Conservation (phyloP, 1,140 invertebrate species). For the Stegodyphus mimosarum region DNA sequence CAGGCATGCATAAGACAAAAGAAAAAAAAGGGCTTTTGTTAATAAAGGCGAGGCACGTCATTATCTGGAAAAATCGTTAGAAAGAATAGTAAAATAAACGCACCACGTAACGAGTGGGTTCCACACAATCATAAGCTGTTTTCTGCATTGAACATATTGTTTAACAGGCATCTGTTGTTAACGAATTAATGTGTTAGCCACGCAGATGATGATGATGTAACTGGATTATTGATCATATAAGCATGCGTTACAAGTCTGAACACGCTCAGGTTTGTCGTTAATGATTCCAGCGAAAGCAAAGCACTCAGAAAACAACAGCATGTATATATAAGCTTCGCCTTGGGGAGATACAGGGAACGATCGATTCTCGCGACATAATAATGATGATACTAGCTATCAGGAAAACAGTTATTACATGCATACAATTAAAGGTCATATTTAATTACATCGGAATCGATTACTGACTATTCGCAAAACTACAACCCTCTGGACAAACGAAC, state of each 20-base stretch:
- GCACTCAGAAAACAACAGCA: too few relatives aligned
- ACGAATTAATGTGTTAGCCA: not conserved
- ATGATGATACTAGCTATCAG: too few relatives aligned
- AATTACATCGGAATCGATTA: too few relatives aligned
- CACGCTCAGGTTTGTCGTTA: not conserved
- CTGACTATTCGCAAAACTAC: too few relatives aligned
- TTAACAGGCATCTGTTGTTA: not conserved
- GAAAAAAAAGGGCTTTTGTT: not conserved
- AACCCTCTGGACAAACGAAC: too few relatives aligned
- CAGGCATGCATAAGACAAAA: constrained; percentile 51
- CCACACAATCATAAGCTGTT: not conserved
- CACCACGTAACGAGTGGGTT: not conserved
- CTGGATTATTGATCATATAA: not conserved
- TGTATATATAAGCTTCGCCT: too few relatives aligned
- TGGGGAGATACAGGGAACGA: too few relatives aligned
- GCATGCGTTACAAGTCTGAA: not conserved
- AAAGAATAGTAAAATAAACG: not conserved
- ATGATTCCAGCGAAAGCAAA: not conserved
- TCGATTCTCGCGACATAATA: too few relatives aligned
- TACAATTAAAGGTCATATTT: too few relatives aligned
- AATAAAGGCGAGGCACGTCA: not conserved
- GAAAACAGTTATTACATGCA: too few relatives aligned
- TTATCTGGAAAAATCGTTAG: too few relatives aligned
- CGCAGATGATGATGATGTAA: not conserved
- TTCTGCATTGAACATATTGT: not conserved